phyloP scores from a whole-genome alignment of 2,797 vertebrate genomes.

The Eremophila alpestris region DNA sequence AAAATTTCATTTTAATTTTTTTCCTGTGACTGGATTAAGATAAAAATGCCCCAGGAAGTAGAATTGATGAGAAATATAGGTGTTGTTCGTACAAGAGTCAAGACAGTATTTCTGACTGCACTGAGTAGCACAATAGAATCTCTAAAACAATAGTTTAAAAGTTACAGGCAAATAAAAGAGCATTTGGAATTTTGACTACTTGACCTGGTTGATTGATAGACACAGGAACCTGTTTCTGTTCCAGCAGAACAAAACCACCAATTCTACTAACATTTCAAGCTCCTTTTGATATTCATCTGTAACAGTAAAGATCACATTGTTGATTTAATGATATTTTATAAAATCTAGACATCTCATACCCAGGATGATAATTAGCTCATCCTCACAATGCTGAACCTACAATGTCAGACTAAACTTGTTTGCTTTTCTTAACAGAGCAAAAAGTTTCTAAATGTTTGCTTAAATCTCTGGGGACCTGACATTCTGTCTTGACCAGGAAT shows the following conservation, averaged over 20 bases:
- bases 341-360: not conserved
- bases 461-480: not conserved
- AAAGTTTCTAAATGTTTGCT: not conserved
- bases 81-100: not conserved
- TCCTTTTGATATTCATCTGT: not conserved
- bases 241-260: not conserved
- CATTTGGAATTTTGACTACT: not conserved
- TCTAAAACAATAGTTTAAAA: not conserved
- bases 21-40: not conserved
- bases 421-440: not conserved
- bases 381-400: not conserved
- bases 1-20: not conserved
- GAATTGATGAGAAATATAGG: not conserved
- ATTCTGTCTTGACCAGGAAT: not conserved
- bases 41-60: not conserved
- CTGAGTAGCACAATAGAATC: not conserved
- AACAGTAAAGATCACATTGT: not conserved
- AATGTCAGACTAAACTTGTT: not conserved
- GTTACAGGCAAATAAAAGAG: not conserved
- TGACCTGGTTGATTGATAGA: not conserved
- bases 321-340: not conserved
- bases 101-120: not conserved
- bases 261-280: not conserved
- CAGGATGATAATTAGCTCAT: not conserved
- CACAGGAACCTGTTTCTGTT: not conserved